Conservation (phyloP, 30 jellyfish, hydroid and myxozoan species). For the Mastigias papua region DNA sequence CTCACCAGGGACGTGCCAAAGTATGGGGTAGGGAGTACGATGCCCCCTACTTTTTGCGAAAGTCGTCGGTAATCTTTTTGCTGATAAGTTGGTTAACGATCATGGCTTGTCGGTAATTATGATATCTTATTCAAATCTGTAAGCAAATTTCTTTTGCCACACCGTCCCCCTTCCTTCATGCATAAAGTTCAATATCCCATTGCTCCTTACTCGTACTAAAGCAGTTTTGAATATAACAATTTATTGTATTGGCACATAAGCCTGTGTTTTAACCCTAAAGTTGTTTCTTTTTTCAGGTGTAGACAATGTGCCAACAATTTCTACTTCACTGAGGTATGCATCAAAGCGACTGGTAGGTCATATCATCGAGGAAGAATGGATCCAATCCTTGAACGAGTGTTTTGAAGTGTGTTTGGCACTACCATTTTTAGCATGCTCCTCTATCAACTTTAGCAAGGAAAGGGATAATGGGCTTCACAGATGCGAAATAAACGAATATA, state of each 20-base stretch:
- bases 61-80: too few species aligned
- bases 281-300: not conserved
- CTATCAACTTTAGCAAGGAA: not conserved
- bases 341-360: slow-evolving; percentile 29
- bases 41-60: too few species aligned
- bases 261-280: not conserved
- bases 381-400: not conserved
- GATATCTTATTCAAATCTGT: not conserved
- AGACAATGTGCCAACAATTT: not conserved
- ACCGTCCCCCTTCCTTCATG: too few species aligned
- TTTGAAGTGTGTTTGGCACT: not conserved
- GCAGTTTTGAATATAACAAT: too few species aligned
- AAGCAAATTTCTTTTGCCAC: not conserved
- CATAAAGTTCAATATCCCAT: too few species aligned
- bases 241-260: not conserved
- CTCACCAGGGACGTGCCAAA: too few species aligned
- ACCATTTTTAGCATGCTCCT: slow-evolving; percentile 25
- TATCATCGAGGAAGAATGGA: not conserved
- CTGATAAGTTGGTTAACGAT: too few species aligned
- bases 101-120: not conserved
- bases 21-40: too few species aligned
- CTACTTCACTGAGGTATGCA: not conserved
- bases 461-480: not conserved
- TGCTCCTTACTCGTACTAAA: too few species aligned
- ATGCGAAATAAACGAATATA: slow-evolving; percentile 9